These are phyloP conservation scores for Gallinago undulata DNA, from an alignment of 2,113 vertebrate genomes.

Conservation along the genomic window DNA sequence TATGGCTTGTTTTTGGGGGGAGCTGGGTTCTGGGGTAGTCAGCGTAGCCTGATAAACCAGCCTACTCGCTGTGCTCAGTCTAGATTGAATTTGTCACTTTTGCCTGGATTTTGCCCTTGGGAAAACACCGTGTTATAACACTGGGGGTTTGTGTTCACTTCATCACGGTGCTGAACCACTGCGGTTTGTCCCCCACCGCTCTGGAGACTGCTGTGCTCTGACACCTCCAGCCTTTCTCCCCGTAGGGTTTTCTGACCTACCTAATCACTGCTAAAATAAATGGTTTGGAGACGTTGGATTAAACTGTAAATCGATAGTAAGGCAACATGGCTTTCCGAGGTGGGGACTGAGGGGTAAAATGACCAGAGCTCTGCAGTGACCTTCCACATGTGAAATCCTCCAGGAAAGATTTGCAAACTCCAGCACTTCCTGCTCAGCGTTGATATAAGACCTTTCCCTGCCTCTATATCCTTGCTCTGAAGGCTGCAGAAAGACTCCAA, in stretches of 20 bases:
- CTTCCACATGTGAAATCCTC: not conserved
- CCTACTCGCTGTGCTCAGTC: not conserved
- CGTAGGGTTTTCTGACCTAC: not conserved
- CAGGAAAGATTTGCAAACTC: not conserved
- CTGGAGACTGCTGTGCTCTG: fast-evolving
- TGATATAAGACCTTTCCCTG: not conserved
- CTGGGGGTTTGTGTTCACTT: not conserved
- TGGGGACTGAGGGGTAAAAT: not conserved
- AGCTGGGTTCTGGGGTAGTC: fast-evolving
- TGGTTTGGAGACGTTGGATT: not conserved
- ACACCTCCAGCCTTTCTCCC: not conserved
- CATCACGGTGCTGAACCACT: fast-evolving
- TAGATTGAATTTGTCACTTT: not conserved
- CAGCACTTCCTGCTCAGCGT: not conserved
- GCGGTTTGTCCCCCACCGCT: fast-evolving
- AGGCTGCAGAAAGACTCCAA: fast-evolving
- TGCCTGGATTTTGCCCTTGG: not conserved
- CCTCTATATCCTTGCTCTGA: not conserved
- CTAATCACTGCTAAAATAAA: not conserved
- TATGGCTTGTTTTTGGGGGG: fast-evolving
- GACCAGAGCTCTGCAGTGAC: not conserved
- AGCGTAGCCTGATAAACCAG: not conserved
- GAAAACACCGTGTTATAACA: fast-evolving
- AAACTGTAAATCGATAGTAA: not conserved
- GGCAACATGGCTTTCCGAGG: fast-evolving